phyloP scores from a whole-genome alignment of 2,888 invertebrate genomes.

The Trichogramma evanescens region DNA sequence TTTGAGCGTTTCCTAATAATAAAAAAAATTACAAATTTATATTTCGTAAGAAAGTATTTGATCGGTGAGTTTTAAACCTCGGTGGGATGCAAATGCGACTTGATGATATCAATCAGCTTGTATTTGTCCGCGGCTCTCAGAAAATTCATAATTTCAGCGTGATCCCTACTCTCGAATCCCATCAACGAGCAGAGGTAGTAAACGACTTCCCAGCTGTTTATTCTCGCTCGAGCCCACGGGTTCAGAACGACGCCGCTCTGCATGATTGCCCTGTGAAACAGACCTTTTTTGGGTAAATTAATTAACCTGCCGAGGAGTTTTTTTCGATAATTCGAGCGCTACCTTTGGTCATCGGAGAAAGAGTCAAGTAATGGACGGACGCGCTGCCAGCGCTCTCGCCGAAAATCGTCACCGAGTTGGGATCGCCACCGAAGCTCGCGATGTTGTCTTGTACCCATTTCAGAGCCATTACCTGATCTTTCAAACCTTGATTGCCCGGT shows the following conservation, averaged over 20 bases:
- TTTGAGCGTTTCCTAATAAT: slow-evolving; percentile 10
- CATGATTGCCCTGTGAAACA: slow-evolving; percentile 18
- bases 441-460: slow-evolving; percentile 36
- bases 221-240: slow-evolving; percentile 9
- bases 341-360: slow-evolving; percentile 33
- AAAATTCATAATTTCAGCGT: slow-evolving; percentile 26
- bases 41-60: too few species aligned
- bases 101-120: slow-evolving; percentile 13
- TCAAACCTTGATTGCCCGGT: slow-evolving; percentile 33
- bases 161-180: slow-evolving; percentile 26
- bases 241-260: slow-evolving; percentile 17
- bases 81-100: background rate
- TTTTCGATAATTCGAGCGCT: background rate
- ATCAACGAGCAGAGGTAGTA: slow-evolving; percentile 22
- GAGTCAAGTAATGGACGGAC: slow-evolving; percentile 22
- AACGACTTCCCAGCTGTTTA: slow-evolving; percentile 13
- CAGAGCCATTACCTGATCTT: slow-evolving; percentile 31
- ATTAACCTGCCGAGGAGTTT: background rate
- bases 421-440: slow-evolving; percentile 31
- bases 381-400: slow-evolving; percentile 30
- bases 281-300: background rate
- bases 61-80: too few species aligned
- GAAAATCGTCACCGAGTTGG: slow-evolving; percentile 32
- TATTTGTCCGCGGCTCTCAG: slow-evolving; percentile 25
- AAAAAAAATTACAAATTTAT: background rate